Evolutionary conservation across 2,888 invertebrate species (phyloP).

Genomic region (Caenorhabditis macrosperma): DNA sequence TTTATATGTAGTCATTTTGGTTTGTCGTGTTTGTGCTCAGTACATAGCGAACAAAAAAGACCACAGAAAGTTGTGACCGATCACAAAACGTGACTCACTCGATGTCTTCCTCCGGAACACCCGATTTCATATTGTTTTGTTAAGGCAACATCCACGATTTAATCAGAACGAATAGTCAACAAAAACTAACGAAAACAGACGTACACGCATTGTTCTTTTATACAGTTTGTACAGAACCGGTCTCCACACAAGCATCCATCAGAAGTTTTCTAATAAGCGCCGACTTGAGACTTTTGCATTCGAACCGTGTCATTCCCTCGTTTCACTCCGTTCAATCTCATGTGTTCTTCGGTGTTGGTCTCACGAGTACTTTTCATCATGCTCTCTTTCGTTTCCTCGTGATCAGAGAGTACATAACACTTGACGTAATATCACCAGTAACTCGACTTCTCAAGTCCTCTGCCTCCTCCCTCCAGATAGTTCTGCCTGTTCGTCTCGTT

Average conservation of each 20-base stretch:
- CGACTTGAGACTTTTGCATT: constrained; percentile 2
- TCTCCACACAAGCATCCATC: not conserved
- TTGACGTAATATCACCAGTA: not conserved
- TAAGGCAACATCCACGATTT: not conserved
- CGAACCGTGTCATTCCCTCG: not conserved
- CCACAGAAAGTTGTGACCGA: constrained; percentile 2
- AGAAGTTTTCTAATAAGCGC: constrained; percentile 19
- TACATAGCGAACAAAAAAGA: not conserved
- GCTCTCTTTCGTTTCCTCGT: not conserved
- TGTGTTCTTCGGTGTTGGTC: not conserved
- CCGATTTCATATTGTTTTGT: not conserved
- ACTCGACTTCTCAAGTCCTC: not conserved
- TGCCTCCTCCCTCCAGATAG: not conserved
- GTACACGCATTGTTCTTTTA: constrained; percentile 1
- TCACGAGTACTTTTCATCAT: not conserved
- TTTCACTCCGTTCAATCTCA: not conserved
- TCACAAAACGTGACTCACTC: constrained; percentile 10
- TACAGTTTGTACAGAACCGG: constrained; percentile 8
- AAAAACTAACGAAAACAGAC: not conserved
- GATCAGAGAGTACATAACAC: not conserved
- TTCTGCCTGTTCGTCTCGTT: not conserved
- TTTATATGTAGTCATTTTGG: not conserved
- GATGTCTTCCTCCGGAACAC: not conserved
- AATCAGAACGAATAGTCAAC: not conserved
- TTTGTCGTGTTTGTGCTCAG: constrained; percentile 1